Evolutionary conservation across 2,888 invertebrate species (phyloP).

Genomic region (Sarcophaga variegata): DNA sequence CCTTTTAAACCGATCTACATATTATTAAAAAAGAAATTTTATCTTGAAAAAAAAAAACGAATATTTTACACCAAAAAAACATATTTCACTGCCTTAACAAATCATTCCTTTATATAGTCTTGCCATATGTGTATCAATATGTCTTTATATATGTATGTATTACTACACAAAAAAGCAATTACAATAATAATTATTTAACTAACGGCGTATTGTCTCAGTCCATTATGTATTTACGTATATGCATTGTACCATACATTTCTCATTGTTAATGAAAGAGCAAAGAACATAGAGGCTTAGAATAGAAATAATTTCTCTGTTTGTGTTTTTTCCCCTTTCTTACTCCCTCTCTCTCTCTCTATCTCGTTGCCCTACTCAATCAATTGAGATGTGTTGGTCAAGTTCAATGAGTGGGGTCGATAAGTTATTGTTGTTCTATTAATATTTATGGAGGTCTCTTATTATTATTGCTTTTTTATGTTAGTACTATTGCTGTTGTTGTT

Average conservation of each 20-base stretch:
- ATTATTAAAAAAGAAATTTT: no score
- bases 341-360: not conserved
- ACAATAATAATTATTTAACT: constrained; percentile 16
- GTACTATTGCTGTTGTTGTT: not conserved
- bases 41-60: no score
- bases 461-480: constrained; percentile 7
- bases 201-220: constrained; percentile 2
- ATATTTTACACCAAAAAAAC: no score
- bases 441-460: constrained; percentile 41
- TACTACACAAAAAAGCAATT: not conserved
- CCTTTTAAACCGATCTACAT: no score
- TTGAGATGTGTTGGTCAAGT: constrained; percentile 42
- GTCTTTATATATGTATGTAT: not conserved
- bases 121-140: not conserved
- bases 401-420: constrained; percentile 56
- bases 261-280: not conserved
- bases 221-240: not conserved
- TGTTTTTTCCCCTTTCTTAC: not conserved
- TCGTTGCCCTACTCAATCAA: not conserved
- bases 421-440: constrained; percentile 57
- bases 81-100: no score
- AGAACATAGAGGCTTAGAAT: not conserved
- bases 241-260: not conserved
- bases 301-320: not conserved
- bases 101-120: not conserved